Conservation (phyloP, 2,797 vertebrate genomes). For the Scarus forsteni region DNA sequence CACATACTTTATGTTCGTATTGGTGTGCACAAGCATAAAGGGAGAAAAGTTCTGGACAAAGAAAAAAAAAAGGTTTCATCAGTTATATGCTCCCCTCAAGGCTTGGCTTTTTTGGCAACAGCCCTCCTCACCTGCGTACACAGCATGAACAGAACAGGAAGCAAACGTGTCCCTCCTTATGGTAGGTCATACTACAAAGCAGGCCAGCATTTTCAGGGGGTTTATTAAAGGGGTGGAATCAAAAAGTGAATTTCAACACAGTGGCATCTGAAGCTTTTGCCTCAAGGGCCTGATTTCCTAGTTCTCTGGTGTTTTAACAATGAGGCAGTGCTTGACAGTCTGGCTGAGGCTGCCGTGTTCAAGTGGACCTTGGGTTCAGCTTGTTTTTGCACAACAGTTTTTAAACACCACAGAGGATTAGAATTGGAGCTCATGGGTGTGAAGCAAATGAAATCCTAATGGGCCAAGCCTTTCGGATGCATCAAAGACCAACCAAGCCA, state of each 20-base stretch:
- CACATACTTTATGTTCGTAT: not conserved
- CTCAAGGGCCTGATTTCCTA: slow-evolving; percentile 70
- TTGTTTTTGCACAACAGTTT: slow-evolving; percentile 43
- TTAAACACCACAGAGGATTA: slow-evolving; percentile 25
- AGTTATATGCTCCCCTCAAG: slow-evolving; percentile 64
- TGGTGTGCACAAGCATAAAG: not conserved
- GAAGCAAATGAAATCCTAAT: slow-evolving; percentile 11
- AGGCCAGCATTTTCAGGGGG: slow-evolving; percentile 42
- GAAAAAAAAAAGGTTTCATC: slow-evolving; percentile 22
- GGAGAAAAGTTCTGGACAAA: not conserved
- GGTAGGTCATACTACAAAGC: slow-evolving; percentile 58
- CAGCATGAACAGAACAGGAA: slow-evolving; percentile 54
- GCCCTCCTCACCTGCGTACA: slow-evolving; percentile 41
- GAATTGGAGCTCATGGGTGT: not conserved
- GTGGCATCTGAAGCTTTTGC: slow-evolving; percentile 61
- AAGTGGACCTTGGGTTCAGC: slow-evolving; percentile 60
- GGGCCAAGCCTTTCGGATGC: not conserved
- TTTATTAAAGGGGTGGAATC: slow-evolving; percentile 55
- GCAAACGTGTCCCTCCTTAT: slow-evolving; percentile 69
- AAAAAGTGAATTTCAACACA: slow-evolving; percentile 66
- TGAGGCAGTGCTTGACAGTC: slow-evolving; percentile 65
- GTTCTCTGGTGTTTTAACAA: slow-evolving; percentile 72
- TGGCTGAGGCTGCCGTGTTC: slow-evolving; percentile 53
- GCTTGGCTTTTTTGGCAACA: slow-evolving; percentile 47
- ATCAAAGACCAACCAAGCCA: slow-evolving; percentile 2